Evolutionary conservation across 2,888 invertebrate species (phyloP), one percentile per base, ranked within the genome.

Genomic region (Onthophagus sagittarius): DNA sequence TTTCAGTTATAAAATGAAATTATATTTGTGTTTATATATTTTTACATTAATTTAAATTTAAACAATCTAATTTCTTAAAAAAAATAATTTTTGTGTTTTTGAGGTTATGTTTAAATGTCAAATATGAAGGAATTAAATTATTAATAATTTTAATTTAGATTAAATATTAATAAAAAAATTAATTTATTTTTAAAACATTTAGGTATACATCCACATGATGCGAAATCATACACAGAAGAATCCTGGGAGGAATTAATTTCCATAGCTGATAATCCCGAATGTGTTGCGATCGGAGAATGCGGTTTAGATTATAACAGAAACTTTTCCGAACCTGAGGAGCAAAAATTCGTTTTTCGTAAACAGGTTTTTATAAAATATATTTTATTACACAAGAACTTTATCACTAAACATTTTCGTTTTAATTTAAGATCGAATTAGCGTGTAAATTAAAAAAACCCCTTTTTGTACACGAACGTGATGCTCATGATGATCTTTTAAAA

Each of bases 161-260:
- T n/a, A n/a, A n/a, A n/a, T n/a, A n/a, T n/a, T n/a, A n/a, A n/a
- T n/a, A n/a, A n/a, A 23, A 23, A 23, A 3, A 1, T 23, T 23
- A 23, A 23, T 23, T 23, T 23, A 9, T 13, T 67, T 70, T 23
- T 62, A 69, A 69, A 15, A 72, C 70, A 77, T 81, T 13, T 78
- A 93, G 94, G 95, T 80, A 93, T 97, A 79, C 96, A 97, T 86
- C 96, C 97, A 0, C 96, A 96, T 85, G 97, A 97, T 87, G 96
- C 96, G 0, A 96, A 96, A 86, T 94, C 94, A 1, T 92, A 91
- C 86, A 88, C 90, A 69, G 91, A 92, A 76, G 92, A 92, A 79
- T 89, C 89, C 74, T 97, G 96, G 96, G 88, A 90, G 63, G 94
- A 94, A 82, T 86, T 96, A 73, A 89, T 89, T 80, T 89, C 89